Conservation (phyloP, 2,888 invertebrate genomes). For the Drosophila anomalipes region DNA sequence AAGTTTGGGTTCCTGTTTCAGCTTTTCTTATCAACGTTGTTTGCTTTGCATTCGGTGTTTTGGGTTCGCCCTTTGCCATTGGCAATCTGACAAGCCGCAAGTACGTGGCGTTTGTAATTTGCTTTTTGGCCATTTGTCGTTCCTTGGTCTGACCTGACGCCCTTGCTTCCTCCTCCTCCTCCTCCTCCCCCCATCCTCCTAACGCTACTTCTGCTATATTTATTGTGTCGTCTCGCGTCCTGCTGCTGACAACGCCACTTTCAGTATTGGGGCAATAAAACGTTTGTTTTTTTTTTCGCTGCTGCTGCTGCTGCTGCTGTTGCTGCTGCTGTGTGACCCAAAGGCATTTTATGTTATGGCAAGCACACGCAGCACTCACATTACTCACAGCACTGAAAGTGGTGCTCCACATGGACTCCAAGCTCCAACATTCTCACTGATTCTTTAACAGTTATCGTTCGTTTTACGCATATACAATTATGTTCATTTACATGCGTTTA, state of each 20-base stretch:
- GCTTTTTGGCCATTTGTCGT: constrained; percentile 55
- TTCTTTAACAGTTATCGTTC: constrained; percentile 63
- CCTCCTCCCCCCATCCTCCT: no score
- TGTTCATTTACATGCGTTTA: background rate
- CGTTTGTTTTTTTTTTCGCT: constrained; percentile 44
- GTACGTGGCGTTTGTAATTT: constrained; percentile 66
- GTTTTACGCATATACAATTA: constrained; percentile 11
- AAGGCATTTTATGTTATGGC: constrained; percentile 66
- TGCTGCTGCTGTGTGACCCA: constrained; percentile 27
- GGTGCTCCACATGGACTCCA: constrained; percentile 1
- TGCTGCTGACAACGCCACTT: constrained; percentile 77
- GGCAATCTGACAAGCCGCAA: constrained; percentile 49
- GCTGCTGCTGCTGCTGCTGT: constrained; percentile 17
- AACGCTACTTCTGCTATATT: background rate
- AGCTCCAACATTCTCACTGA: constrained; percentile 14
- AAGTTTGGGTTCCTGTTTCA: constrained; percentile 2
- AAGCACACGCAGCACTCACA: constrained; percentile 58
- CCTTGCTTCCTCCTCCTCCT: background rate
- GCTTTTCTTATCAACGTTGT: constrained; percentile 52
- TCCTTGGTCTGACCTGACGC: constrained; percentile 14
- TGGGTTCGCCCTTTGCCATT: constrained; percentile 14
- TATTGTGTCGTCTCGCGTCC: constrained; percentile 12
- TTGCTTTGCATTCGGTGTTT: constrained; percentile 46
- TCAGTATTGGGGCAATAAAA: constrained; percentile 67
- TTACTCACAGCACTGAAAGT: constrained; percentile 4